A percentile compares a stretch with the other conserved stretches of the same genome.
These are phyloP conservation scores for Poeciliopsis occidentalis DNA, from an alignment of 2,113 vertebrate genomes.

Conservation along the genomic window DNA sequence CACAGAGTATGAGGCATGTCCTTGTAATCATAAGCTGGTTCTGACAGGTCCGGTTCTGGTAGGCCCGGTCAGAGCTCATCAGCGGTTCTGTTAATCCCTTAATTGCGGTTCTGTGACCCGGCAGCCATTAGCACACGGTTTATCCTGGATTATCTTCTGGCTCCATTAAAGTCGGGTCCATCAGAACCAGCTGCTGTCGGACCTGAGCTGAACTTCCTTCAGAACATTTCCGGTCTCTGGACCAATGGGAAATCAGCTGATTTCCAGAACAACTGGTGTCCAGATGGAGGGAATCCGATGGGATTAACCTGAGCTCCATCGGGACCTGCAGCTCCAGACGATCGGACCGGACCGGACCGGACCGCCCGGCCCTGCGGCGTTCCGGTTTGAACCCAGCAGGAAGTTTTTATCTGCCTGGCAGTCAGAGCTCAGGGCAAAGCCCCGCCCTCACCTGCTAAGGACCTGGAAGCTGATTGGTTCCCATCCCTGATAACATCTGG, in stretches of 20 bases:
- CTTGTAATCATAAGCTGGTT: background rate
- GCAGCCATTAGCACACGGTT: conserved; percentile 3
- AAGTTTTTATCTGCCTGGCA: background rate
- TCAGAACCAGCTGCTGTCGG: background rate
- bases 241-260: too few relatives aligned
- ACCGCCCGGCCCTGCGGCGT: too few relatives aligned
- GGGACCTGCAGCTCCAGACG: too few relatives aligned
- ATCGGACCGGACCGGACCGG: too few relatives aligned
- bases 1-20: background rate
- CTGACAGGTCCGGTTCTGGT: too few relatives aligned
- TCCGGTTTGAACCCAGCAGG: background rate
- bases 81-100: conserved; percentile 13
- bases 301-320: too few relatives aligned
- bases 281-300: too few relatives aligned
- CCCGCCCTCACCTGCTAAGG: background rate
- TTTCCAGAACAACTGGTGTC: too few relatives aligned
- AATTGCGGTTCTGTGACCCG: conserved; percentile 2
- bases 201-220: background rate
- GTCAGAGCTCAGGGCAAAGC: conserved; percentile 2
- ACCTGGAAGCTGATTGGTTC: background rate
- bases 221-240: too few relatives aligned
- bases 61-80: background rate
- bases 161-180: background rate
- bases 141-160: conserved; percentile 24
- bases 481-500: background rate